phyloP scores from a whole-genome alignment of 2,113 vertebrate genomes.

The Thinocorus orbignyianus region DNA sequence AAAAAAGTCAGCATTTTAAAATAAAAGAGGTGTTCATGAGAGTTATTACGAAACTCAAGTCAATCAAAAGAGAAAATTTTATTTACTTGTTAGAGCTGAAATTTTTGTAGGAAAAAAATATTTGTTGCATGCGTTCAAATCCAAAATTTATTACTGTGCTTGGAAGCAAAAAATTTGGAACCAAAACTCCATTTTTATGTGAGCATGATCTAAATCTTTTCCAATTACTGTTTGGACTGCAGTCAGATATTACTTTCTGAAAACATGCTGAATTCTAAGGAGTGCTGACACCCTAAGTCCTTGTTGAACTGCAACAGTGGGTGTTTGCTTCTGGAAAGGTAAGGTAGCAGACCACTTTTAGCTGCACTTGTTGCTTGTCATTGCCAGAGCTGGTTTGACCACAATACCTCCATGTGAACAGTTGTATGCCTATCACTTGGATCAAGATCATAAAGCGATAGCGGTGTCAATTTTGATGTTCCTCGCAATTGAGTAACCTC shows the following conservation, averaged over 20 bases:
- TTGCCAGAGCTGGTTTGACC: background rate
- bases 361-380: background rate
- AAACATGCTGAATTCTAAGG: background rate
- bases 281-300: background rate
- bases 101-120: background rate
- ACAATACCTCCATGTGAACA: background rate
- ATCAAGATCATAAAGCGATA: background rate
- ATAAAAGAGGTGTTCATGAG: background rate
- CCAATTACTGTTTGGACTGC: background rate
- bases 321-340: background rate
- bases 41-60: background rate
- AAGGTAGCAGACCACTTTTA: background rate
- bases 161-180: background rate
- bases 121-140: rapidly evolving
- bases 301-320: background rate
- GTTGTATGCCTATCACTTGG: background rate
- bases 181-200: background rate
- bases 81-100: background rate
- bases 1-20: background rate
- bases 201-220: background rate
- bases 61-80: background rate
- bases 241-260: background rate
- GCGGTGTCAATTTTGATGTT: background rate
- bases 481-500: rapidly evolving
- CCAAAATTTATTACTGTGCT: background rate